Conservation (phyloP, 2,797 vertebrate species). For the Choloepus didactylus region DNA sequence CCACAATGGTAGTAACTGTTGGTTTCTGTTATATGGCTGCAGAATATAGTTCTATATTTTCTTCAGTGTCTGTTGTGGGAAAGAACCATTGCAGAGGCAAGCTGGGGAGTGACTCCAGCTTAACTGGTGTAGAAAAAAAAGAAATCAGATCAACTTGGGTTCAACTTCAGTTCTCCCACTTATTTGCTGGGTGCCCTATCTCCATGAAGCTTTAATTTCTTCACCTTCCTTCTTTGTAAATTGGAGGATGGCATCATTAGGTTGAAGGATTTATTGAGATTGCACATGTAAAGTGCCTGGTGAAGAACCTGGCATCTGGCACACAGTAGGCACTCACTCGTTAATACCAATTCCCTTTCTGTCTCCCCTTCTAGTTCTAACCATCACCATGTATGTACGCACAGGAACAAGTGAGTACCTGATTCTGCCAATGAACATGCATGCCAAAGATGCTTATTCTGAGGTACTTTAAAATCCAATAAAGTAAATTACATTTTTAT, state of each 20-base stretch:
- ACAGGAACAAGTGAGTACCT: background rate
- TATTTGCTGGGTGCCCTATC: background rate
- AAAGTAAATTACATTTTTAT: conserved; percentile 13
- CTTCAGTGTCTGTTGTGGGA: background rate
- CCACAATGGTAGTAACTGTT: background rate
- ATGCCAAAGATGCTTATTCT: background rate
- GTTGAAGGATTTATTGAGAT: background rate
- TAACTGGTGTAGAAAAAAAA: background rate
- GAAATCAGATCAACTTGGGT: background rate
- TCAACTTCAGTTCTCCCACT: background rate
- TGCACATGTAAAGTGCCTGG: background rate
- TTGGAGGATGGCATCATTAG: background rate
- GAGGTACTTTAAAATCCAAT: background rate
- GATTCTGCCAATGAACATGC: background rate
- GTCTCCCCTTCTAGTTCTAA: background rate
- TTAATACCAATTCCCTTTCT: background rate
- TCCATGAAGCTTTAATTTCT: background rate
- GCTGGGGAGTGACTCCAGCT: background rate
- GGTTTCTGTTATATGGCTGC: background rate
- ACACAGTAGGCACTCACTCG: background rate
- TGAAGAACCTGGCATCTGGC: background rate
- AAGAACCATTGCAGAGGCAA: background rate
- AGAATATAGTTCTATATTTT: background rate
- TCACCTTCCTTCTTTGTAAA: background rate
- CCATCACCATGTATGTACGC: background rate